Evolutionary conservation across 1,140 invertebrate genomes (phyloP).

Genomic region (Drosophila watanabei): DNA sequence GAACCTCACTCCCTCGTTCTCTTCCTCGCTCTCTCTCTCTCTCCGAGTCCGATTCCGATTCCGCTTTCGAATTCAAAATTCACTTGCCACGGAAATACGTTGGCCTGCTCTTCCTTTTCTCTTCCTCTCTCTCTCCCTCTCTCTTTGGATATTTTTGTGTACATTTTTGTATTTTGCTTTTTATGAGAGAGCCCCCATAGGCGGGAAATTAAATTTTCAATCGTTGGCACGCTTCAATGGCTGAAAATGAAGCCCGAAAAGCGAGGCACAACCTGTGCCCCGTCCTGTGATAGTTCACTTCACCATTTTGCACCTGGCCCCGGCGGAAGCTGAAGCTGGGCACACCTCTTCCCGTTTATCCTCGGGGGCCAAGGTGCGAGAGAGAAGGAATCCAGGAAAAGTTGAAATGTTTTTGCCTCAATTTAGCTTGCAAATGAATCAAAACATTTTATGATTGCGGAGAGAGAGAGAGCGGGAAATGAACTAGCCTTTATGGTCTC

Average conservation of each 20-base stretch:
- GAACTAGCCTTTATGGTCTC: slow-evolving; percentile 22
- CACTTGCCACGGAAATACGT: slow-evolving; percentile 67
- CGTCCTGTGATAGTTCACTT: slow-evolving; percentile 32
- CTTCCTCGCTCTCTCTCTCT: not conserved
- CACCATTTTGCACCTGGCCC: not conserved
- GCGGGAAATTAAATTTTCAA: slow-evolving; percentile 84
- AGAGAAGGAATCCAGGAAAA: slow-evolving; percentile 16
- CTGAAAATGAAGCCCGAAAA: slow-evolving; percentile 54
- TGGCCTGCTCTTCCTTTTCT: slow-evolving; percentile 48
- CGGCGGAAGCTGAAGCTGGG: slow-evolving; percentile 41
- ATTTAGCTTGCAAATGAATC: slow-evolving; percentile 53
- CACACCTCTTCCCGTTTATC: slow-evolving; percentile 1
- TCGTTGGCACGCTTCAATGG: slow-evolving; percentile 72
- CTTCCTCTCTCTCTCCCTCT: not conserved
- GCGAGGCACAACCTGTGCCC: slow-evolving; percentile 5
- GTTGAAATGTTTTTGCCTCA: slow-evolving; percentile 46
- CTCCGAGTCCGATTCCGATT: slow-evolving; percentile 43
- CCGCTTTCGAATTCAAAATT: slow-evolving; percentile 61
- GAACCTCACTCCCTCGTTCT: not conserved
- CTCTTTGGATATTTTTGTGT: not conserved
- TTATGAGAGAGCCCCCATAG: slow-evolving; percentile 47
- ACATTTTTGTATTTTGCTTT: slow-evolving; percentile 24
- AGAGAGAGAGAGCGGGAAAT: slow-evolving; percentile 8
- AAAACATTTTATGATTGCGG: slow-evolving; percentile 51
- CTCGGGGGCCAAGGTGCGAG: slow-evolving; percentile 24